Evolutionary conservation across 1,140 invertebrate genomes (phyloP), one percentile per base, ranked within the genome.

Genomic region (Homalodisca vitripennis): DNA sequence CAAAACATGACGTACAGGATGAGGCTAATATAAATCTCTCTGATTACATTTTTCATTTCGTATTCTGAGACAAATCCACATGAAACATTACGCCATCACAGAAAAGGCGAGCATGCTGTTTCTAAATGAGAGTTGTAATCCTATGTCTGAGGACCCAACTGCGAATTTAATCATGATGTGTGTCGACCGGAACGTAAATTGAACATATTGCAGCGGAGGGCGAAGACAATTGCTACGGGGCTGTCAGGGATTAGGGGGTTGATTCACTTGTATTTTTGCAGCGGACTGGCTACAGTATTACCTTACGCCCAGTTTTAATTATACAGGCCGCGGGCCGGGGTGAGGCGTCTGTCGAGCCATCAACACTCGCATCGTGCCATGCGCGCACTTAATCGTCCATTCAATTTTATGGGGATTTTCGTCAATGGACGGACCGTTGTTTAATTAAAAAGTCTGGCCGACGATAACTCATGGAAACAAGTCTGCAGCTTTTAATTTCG

Each of bases 351-450:
- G n/a, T 3, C 3, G 48, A 51, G 14, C 48, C 48, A 51, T 51
- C 48, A 51, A 51, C 48, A 22, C 3, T 14, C 14, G 48, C 3
- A 51, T 51, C 48, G 48, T 3, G 48, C 48, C 22, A n/a, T n/a
- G n/a, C n/a, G n/a, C 48, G 6, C 34, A 10, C 48, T 51, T 60
- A 60, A 60, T 60, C 55, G 55, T 30, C 55, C 27, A 60, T 60
- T 60, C 55, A 60, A 60, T 60, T 51, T 60, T 60, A 60, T 60
- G 55, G 24, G 55, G 55, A 60, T 60, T 60, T 60, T 60, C 26
- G 55, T 60, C 55, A 60, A 60, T 60, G 55, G 55, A 60, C 55
- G 55, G 2, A 2, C 55, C 29, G 24, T 30, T 60, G 55, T 60
- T 60, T 60, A 60, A 60, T 60, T 60, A 60, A 60, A 60, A 60